Evolutionary conservation across 2,797 vertebrate genomes (phyloP), one percentile per base, ranked within the genome.

Genomic region (Hapalemur alaotrensis): DNA sequence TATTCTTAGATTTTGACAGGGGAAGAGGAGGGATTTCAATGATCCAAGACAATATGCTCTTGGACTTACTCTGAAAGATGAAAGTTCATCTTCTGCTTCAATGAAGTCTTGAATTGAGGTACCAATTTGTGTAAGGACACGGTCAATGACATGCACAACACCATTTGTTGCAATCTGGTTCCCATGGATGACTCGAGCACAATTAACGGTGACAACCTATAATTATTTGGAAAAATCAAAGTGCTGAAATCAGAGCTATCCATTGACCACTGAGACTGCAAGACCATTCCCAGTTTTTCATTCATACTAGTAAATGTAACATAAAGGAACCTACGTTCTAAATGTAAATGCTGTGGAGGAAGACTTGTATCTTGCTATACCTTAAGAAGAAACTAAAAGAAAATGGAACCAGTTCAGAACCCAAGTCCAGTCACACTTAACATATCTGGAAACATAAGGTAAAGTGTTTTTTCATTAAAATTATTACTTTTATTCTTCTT

Each of bases 161-260:
- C 99, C 99, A 72, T 99, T 99, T 93, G 99, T 99, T 95, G 99
- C 99, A 84, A 99, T 99, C 98, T 99, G 99, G 97, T 99, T 99
- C 20, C 99, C 99, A 14, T 99, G 99, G 97, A 99, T 99, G 75
- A 99, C 97, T 98, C 99, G 99, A 91, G 99, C 99, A 63, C 99
- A 99, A 98, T 99, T 99, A 89, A 99, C 99, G 0, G 99, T 99
- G 96, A 99, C 99, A 79, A 99, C 99, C 99, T 99, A 38, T 61
- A 86, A 84, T 93, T 28, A 72, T 97, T 96, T 79, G 57, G 23
- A 48, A 69, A 88, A 76, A 89, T 52, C 41, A 61, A 76, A 94
- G 9, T 13, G 4, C 10, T 73, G 28, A 92, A 91, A 61, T 93
- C n/a, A 92, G 87, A 80, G n/a, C 41, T 48, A 35, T n/a, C 15